A percentile compares a stretch with the other conserved stretches of the same genome.
Conservation (phyloP, 1,140 invertebrate genomes). For the Trialeurodes vaporariorum region DNA sequence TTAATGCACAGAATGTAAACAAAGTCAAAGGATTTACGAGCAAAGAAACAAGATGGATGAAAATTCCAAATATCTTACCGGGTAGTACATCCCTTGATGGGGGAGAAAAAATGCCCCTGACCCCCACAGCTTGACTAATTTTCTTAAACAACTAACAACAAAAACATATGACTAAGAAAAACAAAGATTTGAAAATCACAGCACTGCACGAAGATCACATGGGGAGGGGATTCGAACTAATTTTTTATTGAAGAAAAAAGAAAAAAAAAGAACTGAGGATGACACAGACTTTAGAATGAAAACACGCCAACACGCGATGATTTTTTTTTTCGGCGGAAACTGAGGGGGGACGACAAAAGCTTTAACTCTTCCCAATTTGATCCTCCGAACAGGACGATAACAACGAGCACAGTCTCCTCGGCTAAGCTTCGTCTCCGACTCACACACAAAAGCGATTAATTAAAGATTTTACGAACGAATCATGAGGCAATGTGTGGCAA, state of each 20-base stretch:
- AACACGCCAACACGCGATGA: too few species aligned
- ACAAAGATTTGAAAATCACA: background rate
- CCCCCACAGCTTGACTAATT: conserved; percentile 74
- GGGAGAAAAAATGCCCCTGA: conserved; percentile 83
- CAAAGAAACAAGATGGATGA: background rate
- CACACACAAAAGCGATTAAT: background rate
- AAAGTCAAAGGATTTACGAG: background rate
- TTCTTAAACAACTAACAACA: background rate
- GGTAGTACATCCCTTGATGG: conserved; percentile 86
- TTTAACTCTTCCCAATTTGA: too few species aligned
- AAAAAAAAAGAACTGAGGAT: too few species aligned
- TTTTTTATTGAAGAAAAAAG: too few species aligned
- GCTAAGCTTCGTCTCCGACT: background rate
- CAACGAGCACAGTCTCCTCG: too few species aligned
- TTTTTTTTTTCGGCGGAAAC: too few species aligned
- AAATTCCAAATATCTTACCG: conserved; percentile 47
- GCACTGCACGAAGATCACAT: background rate
- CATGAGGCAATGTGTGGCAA: background rate
- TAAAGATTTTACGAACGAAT: background rate
- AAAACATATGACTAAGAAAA: background rate
- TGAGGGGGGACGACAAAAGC: too few species aligned
- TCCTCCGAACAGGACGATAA: too few species aligned
- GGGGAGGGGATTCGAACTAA: too few species aligned
- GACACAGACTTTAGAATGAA: too few species aligned
- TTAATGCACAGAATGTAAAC: too few species aligned